These are phyloP conservation scores for Syngnathus scovelli DNA, from an alignment of 2,113 vertebrate species.

Conservation along the genomic window DNA sequence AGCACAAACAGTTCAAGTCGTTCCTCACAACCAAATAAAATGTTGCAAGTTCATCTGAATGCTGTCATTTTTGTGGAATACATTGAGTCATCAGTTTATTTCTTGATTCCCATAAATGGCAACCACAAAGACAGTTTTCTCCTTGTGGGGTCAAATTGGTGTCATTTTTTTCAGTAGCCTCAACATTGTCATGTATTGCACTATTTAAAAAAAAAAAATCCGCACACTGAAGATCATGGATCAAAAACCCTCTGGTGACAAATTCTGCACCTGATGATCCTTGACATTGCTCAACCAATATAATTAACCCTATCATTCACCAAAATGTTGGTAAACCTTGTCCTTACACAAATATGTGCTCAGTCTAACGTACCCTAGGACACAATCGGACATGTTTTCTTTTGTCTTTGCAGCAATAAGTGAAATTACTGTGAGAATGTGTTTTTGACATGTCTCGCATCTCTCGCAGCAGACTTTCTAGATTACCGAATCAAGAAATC, in stretches of 20 bases:
- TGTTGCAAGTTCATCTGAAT: neutral
- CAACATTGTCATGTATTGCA: neutral
- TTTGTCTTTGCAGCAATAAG: neutral
- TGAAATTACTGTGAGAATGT: neutral
- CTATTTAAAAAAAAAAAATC: neutral
- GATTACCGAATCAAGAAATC: constrained; percentile 49
- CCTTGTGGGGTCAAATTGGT: neutral
- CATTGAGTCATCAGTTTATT: neutral
- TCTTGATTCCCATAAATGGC: neutral
- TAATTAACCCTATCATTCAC: neutral
- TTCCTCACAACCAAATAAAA: constrained; percentile 14
- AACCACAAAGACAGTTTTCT: neutral
- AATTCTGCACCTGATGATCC: neutral
- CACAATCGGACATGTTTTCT: neutral
- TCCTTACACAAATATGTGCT: neutral
- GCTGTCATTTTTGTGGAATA: neutral
- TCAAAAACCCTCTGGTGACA: neutral
- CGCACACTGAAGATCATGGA: neutral
- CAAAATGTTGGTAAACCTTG: neutral
- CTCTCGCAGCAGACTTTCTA: constrained; percentile 25
- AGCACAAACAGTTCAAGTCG: constrained; percentile 19
- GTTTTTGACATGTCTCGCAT: neutral
- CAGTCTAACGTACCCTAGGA: neutral
- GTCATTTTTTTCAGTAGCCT: neutral
- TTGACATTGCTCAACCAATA: too few species aligned